Percentiles rank a stretch among this genome's conserved stretches.
Evolutionary conservation across 2,113 vertebrate genomes (phyloP).

Genomic region (Gila orcuttii): DNA sequence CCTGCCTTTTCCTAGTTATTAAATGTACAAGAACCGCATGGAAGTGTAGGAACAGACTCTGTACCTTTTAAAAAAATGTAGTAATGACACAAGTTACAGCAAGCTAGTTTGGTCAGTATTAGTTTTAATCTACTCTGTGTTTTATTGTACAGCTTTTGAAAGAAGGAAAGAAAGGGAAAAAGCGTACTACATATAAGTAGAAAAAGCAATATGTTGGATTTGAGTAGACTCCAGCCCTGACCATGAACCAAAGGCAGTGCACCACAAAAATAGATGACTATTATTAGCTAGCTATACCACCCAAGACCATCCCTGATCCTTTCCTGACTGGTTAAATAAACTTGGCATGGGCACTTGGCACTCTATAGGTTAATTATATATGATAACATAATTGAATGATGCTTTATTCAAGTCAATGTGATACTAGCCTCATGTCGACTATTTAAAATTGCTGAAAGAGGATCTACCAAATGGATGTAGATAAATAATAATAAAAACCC

Average conservation of each 20-base stretch:
- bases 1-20: constrained; percentile 5
- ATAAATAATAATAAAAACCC: background rate
- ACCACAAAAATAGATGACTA: background rate
- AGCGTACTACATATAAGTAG: background rate
- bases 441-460: background rate
- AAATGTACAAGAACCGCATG: background rate
- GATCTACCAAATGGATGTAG: background rate
- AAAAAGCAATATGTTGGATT: background rate
- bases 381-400: constrained; percentile 3
- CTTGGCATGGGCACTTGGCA: background rate
- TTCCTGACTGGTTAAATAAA: background rate
- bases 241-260: background rate
- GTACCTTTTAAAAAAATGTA: background rate
- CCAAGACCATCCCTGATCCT: background rate
- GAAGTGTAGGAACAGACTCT: background rate
- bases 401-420: background rate
- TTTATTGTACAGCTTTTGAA: background rate
- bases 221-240: background rate
- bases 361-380: background rate
- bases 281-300: background rate
- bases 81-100: background rate
- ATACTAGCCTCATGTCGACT: background rate
- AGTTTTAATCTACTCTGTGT: background rate
- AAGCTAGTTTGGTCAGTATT: background rate
- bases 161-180: background rate